phyloP scores from a whole-genome alignment of 2,113 vertebrate genomes.

The Donacobius atricapilla region DNA sequence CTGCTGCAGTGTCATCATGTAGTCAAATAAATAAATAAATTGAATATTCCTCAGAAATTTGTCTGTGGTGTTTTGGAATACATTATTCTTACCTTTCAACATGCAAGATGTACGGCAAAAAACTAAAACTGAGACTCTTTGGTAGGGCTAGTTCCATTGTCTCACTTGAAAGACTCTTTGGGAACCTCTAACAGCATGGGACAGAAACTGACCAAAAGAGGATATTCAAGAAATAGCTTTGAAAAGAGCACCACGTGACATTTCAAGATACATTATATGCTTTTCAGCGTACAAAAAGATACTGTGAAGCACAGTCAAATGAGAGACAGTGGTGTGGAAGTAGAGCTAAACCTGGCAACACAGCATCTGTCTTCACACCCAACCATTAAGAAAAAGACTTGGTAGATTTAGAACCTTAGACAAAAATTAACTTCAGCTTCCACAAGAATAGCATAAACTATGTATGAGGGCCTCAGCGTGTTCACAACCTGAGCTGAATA shows the following conservation, averaged over 20 bases:
- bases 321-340: neutral
- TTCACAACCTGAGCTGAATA: neutral
- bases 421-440: neutral
- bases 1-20: neutral
- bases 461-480: neutral
- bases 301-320: neutral
- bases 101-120: neutral
- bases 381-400: neutral
- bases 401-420: neutral
- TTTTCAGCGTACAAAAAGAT: neutral
- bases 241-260: neutral
- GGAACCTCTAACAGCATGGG: neutral
- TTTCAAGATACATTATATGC: rapidly evolving
- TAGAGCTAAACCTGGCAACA: neutral
- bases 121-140: neutral
- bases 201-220: neutral
- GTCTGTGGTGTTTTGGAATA: neutral
- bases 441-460: neutral
- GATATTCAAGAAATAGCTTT: neutral
- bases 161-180: neutral
- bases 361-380: neutral
- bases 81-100: neutral
- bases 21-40: neutral
- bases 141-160: neutral
- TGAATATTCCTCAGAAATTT: neutral